Evolutionary conservation across 1,140 invertebrate genomes (phyloP), one percentile per base, ranked within the genome.

Genomic region (Propsilocerus akamusi): DNA sequence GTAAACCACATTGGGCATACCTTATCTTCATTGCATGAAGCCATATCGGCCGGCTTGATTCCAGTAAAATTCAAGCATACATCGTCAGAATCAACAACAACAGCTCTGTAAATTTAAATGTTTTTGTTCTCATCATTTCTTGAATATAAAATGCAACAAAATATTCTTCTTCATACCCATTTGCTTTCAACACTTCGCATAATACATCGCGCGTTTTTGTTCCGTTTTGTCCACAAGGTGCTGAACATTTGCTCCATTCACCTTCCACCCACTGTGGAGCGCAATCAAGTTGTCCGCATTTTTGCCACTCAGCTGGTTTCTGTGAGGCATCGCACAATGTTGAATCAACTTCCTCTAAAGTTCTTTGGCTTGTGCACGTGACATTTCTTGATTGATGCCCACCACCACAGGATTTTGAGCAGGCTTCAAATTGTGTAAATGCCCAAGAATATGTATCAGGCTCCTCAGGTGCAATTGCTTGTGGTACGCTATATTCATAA

Each of bases 401-500:
- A 73, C 85, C 84, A 17, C 92, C 93, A 63, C 93, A 97, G 6
- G 78, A 73, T 3, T 73, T 74, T 51, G 77, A 83, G 64, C 93
- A 97, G 0, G 75, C 68, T 4, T 79, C 77, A 65, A 85, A 97
- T 51, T 83, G 77, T 28, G 80, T 83, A 57, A 74, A 75, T 5
- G 78, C 73, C 88, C 89, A 94, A 7, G 72, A 70, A 62, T 93
- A 94, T 24, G 72, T 74, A 51, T 84, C 80, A 32, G 77, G 72
- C 54, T 79, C 72, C 1, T 73, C 66, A 48, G 69, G 74, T 12
- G 77, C 73, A 7, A 77, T 76, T 4, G 83, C 67, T 22, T 75
- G 76, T 0, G 88, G 87, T 17, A 95, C 72, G 53, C 87, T 94
- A 68, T 95, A 97, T 60, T 95, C 86, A 63, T 94, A 96, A 51